Base-by-base conservation (phyloP, 53 echinoderm and acorn worm species). In the Mesocentrotus franciscanus region DNA sequence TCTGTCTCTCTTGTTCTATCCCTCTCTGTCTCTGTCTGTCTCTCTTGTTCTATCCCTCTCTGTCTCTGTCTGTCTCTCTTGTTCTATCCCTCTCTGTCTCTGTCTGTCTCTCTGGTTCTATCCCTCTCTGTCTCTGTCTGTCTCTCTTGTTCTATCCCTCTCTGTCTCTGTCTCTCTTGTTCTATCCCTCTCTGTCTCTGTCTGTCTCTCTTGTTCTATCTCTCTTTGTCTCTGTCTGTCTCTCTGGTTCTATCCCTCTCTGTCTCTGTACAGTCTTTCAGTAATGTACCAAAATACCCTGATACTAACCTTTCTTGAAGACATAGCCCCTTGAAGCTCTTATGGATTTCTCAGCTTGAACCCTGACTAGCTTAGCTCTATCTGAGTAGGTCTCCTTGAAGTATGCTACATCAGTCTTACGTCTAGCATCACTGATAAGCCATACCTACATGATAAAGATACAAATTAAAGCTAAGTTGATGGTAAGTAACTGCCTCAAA, bases 381-480 rank as follows among this genome's bases (percentile, higher is more conserved):
- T 89, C 78, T 0, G 93, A 95, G 85, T 97, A 99, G 0, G 90
- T 93, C 62, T 96, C 91, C 60, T 94, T 94, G 96, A 99, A 99
- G 90, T 97, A 99, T 20, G 71, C 59, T 0, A 99, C 81, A 72
- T 99, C 99, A 10, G 96, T 96, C 78, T 94, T 93, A 81, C 99
- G 96, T 66, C 99, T 92, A 3, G 98, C 97, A 96, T 99, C 99
- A 74, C 99, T 99, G n/a, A 99, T 96, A 12, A 99, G 95, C 99
- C 99, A 99, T 17, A 97, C 96, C 56, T 79, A 79, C 60, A 58
- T 13, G n/a, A 87, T 26, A 87, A 49, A 16, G 17, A 49, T 49
- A 83, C 49, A 49, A 42, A 35, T 0, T 11, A 20, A 57, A 89
- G 27, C 72, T 7, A 72, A 13, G 24, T 24, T 61, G 61, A 26